Evolutionary conservation across 2,113 vertebrate genomes (phyloP).

Genomic region (Camelus bactrianus): DNA sequence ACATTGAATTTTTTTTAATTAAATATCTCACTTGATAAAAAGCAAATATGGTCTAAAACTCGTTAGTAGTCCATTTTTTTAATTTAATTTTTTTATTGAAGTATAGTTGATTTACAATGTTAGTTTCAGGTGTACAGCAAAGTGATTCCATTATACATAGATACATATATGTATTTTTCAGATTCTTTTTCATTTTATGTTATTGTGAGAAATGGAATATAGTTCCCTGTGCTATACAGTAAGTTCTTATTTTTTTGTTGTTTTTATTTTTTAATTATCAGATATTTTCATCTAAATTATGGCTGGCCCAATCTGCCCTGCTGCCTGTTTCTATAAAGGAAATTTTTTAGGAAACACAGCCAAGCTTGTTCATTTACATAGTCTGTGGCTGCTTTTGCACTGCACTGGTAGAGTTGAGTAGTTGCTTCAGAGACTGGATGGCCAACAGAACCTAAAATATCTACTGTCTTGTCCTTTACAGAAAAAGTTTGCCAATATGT

Average conservation of each 20-base stretch:
- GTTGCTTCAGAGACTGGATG: background rate
- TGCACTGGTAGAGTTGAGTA: background rate
- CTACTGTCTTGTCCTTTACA: slow-evolving; percentile 40
- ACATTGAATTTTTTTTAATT: background rate
- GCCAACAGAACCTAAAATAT: background rate
- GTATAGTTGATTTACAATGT: too few relatives aligned
- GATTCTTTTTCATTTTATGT: too few relatives aligned
- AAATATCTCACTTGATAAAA: slow-evolving; percentile 22
- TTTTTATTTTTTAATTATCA: background rate
- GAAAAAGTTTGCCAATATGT: slow-evolving; percentile 22
- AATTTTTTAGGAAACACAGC: background rate
- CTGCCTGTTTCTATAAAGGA: slow-evolving; percentile 25
- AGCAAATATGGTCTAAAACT: background rate
- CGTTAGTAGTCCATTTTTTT: background rate
- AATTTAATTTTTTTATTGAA: too few relatives aligned
- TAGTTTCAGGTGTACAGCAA: too few relatives aligned
- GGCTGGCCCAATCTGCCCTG: background rate
- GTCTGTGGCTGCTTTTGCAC: background rate
- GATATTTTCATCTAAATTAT: slow-evolving; percentile 29
- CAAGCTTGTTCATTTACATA: background rate
- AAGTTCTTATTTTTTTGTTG: too few relatives aligned
- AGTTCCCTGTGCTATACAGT: too few relatives aligned
- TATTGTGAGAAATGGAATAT: too few relatives aligned
- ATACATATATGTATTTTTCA: too few relatives aligned
- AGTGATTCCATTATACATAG: too few relatives aligned